Conservation (phyloP, 2,113 vertebrate genomes). For the Cygnus buccinator region DNA sequence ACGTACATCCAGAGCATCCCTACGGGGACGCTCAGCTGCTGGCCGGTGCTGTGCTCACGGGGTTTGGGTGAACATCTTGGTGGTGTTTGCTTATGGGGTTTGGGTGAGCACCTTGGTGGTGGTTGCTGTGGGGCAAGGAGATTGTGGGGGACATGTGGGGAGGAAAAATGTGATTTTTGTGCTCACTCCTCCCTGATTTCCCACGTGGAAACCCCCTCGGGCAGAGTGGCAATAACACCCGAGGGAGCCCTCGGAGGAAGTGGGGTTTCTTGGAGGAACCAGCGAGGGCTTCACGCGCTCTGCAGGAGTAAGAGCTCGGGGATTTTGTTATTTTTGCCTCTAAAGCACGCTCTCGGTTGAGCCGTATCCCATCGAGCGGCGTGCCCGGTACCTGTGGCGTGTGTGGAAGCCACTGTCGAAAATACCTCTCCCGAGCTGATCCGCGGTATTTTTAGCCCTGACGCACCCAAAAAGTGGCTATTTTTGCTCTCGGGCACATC, state of each 20-base stretch:
- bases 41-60: too few relatives aligned
- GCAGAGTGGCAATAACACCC: background rate
- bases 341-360: background rate
- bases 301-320: background rate
- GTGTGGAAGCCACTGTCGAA: background rate
- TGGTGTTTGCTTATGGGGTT: too few relatives aligned
- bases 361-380: background rate
- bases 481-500: constrained; percentile 15
- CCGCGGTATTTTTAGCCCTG: constrained; percentile 27
- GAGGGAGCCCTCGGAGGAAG: background rate
- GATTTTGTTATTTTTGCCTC: background rate
- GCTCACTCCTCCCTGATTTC: background rate
- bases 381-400: background rate
- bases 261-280: background rate
- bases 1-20: too few relatives aligned
- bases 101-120: too few relatives aligned
- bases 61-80: too few relatives aligned
- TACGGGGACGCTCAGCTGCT: too few relatives aligned
- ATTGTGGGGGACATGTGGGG: too few relatives aligned
- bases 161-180: background rate
- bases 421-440: background rate
- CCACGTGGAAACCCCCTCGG: background rate
- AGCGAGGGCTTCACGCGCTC: fast-evolving
- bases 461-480: background rate
- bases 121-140: too few relatives aligned